Percentiles rank a stretch among this genome's conserved stretches.
Conservation (phyloP, 2,113 vertebrate genomes). For the Galemys pyrenaicus region DNA sequence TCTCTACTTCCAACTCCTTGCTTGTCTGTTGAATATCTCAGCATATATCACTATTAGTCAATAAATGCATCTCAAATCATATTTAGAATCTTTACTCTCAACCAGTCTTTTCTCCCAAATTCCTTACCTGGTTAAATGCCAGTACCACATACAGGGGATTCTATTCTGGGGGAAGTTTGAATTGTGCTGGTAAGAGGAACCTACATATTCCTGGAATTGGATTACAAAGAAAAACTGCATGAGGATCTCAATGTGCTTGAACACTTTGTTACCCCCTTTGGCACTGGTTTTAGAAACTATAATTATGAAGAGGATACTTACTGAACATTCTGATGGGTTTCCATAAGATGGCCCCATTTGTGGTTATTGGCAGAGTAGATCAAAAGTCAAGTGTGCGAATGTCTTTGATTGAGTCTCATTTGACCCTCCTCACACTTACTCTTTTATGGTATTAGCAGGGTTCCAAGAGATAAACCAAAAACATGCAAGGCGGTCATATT, state of each 20-base stretch:
- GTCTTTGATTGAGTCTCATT: conserved; percentile 93
- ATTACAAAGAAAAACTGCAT: conserved; percentile 99
- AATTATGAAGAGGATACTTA: conserved; percentile 42
- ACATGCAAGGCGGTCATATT: not conserved
- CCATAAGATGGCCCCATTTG: conserved; percentile 98
- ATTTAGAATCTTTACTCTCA: not conserved
- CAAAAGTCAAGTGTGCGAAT: conserved; percentile 99
- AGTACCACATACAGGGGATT: conserved; percentile 90
- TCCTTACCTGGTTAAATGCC: not conserved
- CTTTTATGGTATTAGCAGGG: no score
- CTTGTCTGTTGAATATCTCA: not conserved
- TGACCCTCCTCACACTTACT: conserved; percentile 83
- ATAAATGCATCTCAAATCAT: not conserved
- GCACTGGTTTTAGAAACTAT: conserved; percentile 72
- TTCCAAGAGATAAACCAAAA: not conserved
- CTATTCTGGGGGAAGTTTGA: conserved; percentile 98
- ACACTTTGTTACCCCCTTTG: conserved; percentile 99
- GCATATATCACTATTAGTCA: not conserved
- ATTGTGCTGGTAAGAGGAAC: conserved; percentile 99
- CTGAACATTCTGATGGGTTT: conserved; percentile 87
- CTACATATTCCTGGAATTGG: conserved; percentile 99
- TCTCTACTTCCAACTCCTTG: not conserved
- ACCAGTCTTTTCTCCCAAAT: not conserved
- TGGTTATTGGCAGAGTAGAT: conserved; percentile 99
- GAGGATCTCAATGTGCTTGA: conserved; percentile 99